Evolutionary conservation across 2,797 vertebrate species (phyloP), one percentile per base, ranked within the genome.

Genomic region (Otolemur crassicaudatus): DNA sequence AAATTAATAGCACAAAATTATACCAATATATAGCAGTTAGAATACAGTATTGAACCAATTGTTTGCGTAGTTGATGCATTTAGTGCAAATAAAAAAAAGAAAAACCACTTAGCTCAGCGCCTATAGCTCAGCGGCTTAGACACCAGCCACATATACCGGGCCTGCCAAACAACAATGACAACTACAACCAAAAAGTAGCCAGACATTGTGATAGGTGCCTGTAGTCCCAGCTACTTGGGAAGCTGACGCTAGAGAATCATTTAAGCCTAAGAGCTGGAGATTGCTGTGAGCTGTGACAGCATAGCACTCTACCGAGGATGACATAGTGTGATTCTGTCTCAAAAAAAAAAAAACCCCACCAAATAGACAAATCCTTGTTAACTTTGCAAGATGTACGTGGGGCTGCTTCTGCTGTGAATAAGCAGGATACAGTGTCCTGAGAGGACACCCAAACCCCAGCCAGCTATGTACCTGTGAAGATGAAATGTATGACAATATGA

Each of bases 371-470:
- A 34, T 43, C 0, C 3, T 0, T 29, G 43, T 34, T n/a, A 69
- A 31, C 3, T 2, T 6, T 20, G 49, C 23, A 29, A 2, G 16
- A 3, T 23, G 23, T 58, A 6, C 60, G 0, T 1, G 13, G 73
- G 17, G 16, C 17, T 2, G 10, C 67, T 22, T 19, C 20, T 31
- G 46, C 67, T 31, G 0, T 5, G 4, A 22, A 34, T 11, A 19
- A 34, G 67, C 31, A 13, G 20, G 1, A 9, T 10, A 0, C 14
- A 4, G 58, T 22, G 1, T 10, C 14, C 34, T 1, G 23, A 23
- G 72, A 37, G 63, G 10, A 22, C 23, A 25, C 40, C 12, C 3
- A 9, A 25, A 29, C 37, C 1, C 61, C 20, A 4, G 53, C 31
- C 43, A 1, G 2, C 37, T 60, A 25, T 5, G 23, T 22, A 0